phyloP scores from a whole-genome alignment of 1,140 invertebrate species.

The Neotoxoptera formosana region DNA sequence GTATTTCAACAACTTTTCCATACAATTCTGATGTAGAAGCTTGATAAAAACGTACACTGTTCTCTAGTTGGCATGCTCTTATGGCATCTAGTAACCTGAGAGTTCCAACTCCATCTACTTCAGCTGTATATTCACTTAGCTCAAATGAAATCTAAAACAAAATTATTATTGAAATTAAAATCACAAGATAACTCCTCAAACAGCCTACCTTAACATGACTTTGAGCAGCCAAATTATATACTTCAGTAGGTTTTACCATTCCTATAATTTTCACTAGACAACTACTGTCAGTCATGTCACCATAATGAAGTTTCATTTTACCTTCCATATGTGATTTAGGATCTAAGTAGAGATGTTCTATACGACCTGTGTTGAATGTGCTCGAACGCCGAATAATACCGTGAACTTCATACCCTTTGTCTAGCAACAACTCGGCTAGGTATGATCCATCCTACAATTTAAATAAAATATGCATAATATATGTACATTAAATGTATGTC shows the following conservation, averaged over 20 bases:
- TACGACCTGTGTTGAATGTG: conserved; percentile 95
- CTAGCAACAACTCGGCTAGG: conserved; percentile 92
- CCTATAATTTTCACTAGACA: conserved; percentile 96
- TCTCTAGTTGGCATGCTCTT: conserved; percentile 87
- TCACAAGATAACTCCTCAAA: background rate
- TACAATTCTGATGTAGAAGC: conserved; percentile 98
- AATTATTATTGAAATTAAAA: background rate
- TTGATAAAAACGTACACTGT: conserved; percentile 92
- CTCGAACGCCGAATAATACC: conserved; percentile 94
- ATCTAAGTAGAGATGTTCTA: conserved; percentile 95
- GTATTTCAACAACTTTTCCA: conserved; percentile 95
- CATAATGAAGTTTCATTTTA: conserved; percentile 96
- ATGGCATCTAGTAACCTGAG: conserved; percentile 95
- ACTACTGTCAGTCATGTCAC: conserved; percentile 98
- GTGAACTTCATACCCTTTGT: conserved; percentile 96
- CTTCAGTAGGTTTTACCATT: conserved; percentile 85
- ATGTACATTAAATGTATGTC: background rate
- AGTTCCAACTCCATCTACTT: conserved; percentile 98
- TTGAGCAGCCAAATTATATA: conserved; percentile 99
- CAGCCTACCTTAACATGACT: conserved; percentile 95
- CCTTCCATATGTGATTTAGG: conserved; percentile 83
- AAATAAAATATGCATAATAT: conserved; percentile 47
- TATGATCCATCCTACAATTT: conserved; percentile 97
- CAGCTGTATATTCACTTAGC: conserved; percentile 97
- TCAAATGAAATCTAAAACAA: conserved; percentile 86